Percentiles rank a stretch among this genome's conserved stretches.
These are phyloP conservation scores for Archips xylosteana DNA, from an alignment of 2,888 invertebrate species.

Conservation along the genomic window DNA sequence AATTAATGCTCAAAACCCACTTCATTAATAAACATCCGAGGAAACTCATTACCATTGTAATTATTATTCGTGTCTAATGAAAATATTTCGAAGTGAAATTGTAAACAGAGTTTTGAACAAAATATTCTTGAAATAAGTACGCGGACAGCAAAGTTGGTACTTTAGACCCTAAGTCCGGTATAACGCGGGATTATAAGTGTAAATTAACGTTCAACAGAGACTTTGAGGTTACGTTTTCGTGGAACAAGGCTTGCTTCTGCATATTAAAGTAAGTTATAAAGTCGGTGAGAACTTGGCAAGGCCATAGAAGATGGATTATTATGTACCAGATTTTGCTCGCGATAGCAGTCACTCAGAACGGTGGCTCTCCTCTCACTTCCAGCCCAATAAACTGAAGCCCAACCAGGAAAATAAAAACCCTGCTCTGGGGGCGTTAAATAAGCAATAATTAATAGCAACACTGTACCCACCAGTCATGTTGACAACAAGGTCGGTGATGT, in stretches of 20 bases:
- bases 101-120: constrained; percentile 26
- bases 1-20: constrained; percentile 27
- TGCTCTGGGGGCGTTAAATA: too few relatives aligned
- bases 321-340: too few relatives aligned
- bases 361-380: too few relatives aligned
- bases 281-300: neutral
- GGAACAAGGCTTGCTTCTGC: neutral
- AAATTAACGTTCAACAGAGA: constrained; percentile 5
- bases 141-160: constrained; percentile 8
- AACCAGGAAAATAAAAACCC: too few relatives aligned
- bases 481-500: too few relatives aligned
- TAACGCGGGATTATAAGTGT: constrained; percentile 21
- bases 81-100: constrained; percentile 32
- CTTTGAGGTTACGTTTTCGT: neutral
- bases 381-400: too few relatives aligned
- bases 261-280: neutral
- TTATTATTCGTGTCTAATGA: constrained; percentile 36
- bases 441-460: too few relatives aligned
- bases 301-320: neutral
- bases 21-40: constrained; percentile 36
- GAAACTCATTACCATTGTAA: constrained; percentile 39
- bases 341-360: too few relatives aligned
- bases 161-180: constrained; percentile 8
- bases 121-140: constrained; percentile 20
- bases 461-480: too few relatives aligned